A percentile compares a stretch with the other conserved stretches of the same genome.
phyloP scores from a whole-genome alignment of 2,797 vertebrate genomes.

The Danio jaintianensis region DNA sequence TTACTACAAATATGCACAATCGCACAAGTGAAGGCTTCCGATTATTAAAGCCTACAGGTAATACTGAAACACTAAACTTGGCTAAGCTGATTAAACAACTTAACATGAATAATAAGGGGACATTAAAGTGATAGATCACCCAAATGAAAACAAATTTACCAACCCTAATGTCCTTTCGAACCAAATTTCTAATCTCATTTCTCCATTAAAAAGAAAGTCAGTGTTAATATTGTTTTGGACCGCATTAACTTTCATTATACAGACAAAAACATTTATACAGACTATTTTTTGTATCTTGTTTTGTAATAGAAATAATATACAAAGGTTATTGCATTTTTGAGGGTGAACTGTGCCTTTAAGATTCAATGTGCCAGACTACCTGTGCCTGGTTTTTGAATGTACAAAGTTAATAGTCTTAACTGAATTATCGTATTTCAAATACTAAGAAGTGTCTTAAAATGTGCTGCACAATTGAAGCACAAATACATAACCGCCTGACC shows the following conservation, averaged over 20 bases:
- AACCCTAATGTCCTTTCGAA: background rate
- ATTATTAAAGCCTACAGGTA: background rate
- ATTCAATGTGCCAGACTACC: too few species aligned
- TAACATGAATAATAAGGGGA: background rate
- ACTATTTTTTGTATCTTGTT: background rate
- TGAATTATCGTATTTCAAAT: slow-evolving; percentile 5
- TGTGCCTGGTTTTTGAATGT: background rate
- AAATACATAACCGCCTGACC: slow-evolving; percentile 71
- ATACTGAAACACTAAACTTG: background rate
- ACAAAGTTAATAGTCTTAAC: slow-evolving; percentile 7
- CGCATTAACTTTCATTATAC: background rate
- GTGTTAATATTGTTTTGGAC: background rate
- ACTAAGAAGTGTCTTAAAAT: slow-evolving; percentile 50
- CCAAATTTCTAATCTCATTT: background rate
- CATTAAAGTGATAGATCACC: background rate
- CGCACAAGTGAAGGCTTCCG: slow-evolving; percentile 10
- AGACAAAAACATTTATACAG: background rate
- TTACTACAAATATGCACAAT: slow-evolving; percentile 4
- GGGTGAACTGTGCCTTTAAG: slow-evolving; percentile 11
- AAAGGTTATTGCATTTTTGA: background rate
- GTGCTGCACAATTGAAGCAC: slow-evolving; percentile 60
- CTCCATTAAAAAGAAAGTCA: background rate
- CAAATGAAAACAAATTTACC: background rate
- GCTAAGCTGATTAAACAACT: slow-evolving; percentile 2
- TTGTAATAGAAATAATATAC: background rate